Evolutionary conservation across 2,888 invertebrate species (phyloP).

Genomic region (Stramonita haemastoma): DNA sequence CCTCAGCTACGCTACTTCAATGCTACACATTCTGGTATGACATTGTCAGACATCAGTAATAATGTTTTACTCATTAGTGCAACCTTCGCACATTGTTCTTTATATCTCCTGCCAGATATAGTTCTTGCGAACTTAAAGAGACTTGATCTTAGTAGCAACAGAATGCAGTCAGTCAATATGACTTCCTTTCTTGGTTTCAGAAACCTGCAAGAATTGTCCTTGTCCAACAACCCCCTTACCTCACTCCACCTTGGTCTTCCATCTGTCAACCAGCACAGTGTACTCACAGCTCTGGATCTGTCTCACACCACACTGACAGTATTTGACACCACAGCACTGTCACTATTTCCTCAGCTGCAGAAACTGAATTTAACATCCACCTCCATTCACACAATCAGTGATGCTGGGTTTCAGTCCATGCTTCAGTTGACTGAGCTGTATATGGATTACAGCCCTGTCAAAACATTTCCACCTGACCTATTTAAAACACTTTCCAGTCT

Average conservation of each 20-base stretch:
- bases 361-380: neutral
- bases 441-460: neutral
- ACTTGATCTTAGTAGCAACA: constrained; percentile 7
- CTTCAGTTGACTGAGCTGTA: neutral
- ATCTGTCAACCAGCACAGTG: neutral
- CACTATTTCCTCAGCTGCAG: neutral
- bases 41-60: neutral
- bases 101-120: neutral
- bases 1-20: constrained; percentile 21
- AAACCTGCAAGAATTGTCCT: neutral
- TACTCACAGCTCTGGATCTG: neutral
- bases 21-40: neutral
- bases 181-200: neutral
- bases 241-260: neutral
- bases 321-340: neutral
- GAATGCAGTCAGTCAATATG: neutral
- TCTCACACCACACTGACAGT: neutral
- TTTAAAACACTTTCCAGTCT: neutral
- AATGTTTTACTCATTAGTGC: neutral
- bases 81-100: neutral
- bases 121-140: neutral
- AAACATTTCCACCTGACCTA: constrained; percentile 3
- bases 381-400: neutral
- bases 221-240: neutral
- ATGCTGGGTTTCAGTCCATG: neutral